phyloP scores from a whole-genome alignment of 2,113 vertebrate genomes.

The Dolichotis patagonum region DNA sequence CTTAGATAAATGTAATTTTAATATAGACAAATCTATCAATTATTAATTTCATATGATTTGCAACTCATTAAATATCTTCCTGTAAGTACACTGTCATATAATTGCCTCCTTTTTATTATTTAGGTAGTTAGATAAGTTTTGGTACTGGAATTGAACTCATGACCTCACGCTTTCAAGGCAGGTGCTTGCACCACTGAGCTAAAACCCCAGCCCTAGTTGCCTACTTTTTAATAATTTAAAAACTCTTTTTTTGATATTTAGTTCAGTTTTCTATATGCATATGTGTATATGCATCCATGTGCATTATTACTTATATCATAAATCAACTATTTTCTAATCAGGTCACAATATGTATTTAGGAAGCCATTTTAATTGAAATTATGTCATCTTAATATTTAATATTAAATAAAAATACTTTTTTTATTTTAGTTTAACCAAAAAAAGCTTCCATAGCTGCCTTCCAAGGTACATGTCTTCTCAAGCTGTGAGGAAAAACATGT shows the following conservation, averaged over 20 bases:
- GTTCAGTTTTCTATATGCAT: not conserved
- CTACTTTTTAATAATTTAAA: not conserved
- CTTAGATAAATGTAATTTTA: not conserved
- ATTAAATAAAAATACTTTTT: not conserved
- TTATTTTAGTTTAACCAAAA: not conserved
- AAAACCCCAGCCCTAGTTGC: not conserved
- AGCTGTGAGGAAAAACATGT: not conserved
- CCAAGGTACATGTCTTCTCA: not conserved
- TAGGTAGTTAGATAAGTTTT: too few species aligned
- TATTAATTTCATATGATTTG: not conserved
- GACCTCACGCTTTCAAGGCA: too few species aligned
- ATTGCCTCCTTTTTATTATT: not conserved
- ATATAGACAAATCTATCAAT: not conserved
- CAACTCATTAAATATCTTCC: not conserved
- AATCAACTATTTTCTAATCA: not conserved
- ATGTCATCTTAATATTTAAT: not conserved
- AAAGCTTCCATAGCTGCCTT: not conserved
- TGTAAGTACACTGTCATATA: not conserved
- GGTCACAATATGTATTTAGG: not conserved
- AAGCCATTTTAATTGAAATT: not conserved
- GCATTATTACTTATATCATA: not conserved
- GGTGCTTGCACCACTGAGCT: too few species aligned
- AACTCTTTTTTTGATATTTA: not conserved
- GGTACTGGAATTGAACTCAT: too few species aligned
- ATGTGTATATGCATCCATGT: fast-evolving